Conservation (phyloP, 37 sponge, comb jelly and placozoan genomes). For the Bolinopsis microptera region DNA sequence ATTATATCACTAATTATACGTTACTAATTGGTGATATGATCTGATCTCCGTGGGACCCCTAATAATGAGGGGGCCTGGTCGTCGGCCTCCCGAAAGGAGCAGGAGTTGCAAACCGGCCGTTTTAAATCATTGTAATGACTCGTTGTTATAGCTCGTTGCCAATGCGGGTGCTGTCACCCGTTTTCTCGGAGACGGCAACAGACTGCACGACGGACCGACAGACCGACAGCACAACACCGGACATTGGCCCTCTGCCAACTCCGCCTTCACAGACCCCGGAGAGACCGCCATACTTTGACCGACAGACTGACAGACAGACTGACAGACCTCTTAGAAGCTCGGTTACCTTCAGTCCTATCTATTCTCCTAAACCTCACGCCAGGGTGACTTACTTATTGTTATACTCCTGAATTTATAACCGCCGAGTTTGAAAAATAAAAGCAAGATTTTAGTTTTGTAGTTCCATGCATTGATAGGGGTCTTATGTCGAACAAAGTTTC, state of each 20-base stretch:
- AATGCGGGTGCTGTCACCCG: not conserved
- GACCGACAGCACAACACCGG: not conserved
- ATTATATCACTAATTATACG: too few relatives aligned
- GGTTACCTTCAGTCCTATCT: not conserved
- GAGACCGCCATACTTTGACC: not conserved
- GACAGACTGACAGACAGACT: not conserved
- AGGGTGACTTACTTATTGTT: too few relatives aligned
- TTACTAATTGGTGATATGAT: too few relatives aligned
- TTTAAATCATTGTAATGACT: too few relatives aligned
- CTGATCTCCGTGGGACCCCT: too few relatives aligned
- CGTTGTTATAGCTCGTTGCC: not conserved
- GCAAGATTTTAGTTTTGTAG: too few relatives aligned
- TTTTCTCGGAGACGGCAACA: not conserved
- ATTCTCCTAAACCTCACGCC: too few relatives aligned
- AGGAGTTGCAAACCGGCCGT: too few relatives aligned
- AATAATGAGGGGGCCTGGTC: too few relatives aligned
- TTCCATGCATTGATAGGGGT: not conserved
- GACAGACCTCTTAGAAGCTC: not conserved
- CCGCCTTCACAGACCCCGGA: not conserved
- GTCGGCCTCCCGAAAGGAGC: too few relatives aligned
- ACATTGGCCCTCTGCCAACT: not conserved
- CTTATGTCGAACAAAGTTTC: not conserved
- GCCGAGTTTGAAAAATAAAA: too few relatives aligned
- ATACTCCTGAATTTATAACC: too few relatives aligned
- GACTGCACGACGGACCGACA: not conserved